These are phyloP conservation scores for Campoplex capitator DNA, from an alignment of 2,888 invertebrate species.

Conservation along the genomic window DNA sequence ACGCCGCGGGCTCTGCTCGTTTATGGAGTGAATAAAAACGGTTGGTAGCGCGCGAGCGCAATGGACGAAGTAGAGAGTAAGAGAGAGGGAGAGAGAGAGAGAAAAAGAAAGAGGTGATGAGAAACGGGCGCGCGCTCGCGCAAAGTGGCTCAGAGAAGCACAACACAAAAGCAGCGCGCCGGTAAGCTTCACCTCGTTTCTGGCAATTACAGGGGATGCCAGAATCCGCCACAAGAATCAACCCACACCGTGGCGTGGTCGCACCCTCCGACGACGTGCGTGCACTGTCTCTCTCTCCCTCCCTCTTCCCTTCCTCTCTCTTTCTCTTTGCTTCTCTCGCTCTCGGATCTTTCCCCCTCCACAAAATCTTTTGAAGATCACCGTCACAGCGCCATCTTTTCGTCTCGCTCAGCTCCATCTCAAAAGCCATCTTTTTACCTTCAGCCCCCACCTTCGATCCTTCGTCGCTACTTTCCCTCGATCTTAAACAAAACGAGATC, in stretches of 20 bases:
- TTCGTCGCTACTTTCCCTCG: constrained; percentile 1
- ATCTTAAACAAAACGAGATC: constrained; percentile 30
- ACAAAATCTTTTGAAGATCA: constrained; percentile 23
- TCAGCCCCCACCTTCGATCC: background rate
- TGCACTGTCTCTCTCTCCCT: constrained; percentile 60
- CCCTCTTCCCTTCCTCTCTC: constrained; percentile 35
- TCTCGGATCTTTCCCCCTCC: constrained; percentile 37
- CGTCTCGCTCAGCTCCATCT: constrained; percentile 24
- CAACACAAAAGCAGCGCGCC: constrained; percentile 66
- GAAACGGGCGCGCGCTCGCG: constrained; percentile 47
- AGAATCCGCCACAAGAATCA: constrained; percentile 84
- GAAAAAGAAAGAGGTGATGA: constrained; percentile 20
- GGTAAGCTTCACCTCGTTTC: constrained; percentile 83
- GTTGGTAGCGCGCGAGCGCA: constrained; percentile 44
- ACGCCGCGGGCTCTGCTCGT: constrained; percentile 43
- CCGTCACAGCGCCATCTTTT: constrained; percentile 45
- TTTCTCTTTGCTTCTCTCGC: constrained; percentile 24
- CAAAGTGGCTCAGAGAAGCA: constrained; percentile 58
- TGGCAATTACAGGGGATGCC: constrained; percentile 83
- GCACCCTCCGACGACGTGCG: constrained; percentile 70
- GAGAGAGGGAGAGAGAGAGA: constrained; percentile 15
- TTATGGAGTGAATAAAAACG: constrained; percentile 34
- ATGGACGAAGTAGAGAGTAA: background rate
- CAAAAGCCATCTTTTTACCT: background rate
- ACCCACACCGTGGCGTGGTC: constrained; percentile 74